Base-by-base conservation (phyloP, 2,797 vertebrate species). In the Betta splendens region DNA sequence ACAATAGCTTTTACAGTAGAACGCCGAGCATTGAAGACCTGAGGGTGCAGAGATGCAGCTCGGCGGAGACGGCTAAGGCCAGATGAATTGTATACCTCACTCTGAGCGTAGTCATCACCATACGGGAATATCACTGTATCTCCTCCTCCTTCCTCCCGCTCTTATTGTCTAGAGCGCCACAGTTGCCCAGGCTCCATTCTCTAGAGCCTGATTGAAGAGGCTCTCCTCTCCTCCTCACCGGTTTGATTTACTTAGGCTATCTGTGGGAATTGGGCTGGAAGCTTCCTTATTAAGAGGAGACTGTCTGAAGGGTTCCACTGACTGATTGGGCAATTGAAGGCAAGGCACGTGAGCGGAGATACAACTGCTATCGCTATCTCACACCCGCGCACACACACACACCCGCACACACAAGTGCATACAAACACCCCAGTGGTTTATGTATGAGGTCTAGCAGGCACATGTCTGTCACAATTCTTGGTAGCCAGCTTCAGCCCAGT, bases 281-380 rank as follows among this genome's bases (percentile, higher is more conserved):
- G 85, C 81, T 79, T 87, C 85, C 88, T 85, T 89, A 90, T 89
- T 90, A 88, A 89, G 88, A 88, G 85, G 77, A 83, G 81, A 72
- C 80, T 80, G 82, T 87, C 83, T 88, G 86, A 87, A 87, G 84
- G 88, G 76, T 84, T 80, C 77, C 82, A 75, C 87, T 87, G 88
- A 87, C 85, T 89, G 88, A 89, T 89, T 85, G 88, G 84, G 72
- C 84, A 82, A 85, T 87, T 85, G 86, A 79, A 81, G 75, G 79
- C 69, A 49, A 70, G 72, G 67, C 83, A 85, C 80, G 84, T 84
- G 87, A 83, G 79, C 18, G 12, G 79, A 74, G 81, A 77, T 68
- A 81, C 82, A 81, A 83, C 79, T 74, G 75, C 83, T 55, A 74
- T 72, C 8, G 57, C 80, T 37, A 65, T 77, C 67, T 72, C 45